Conservation (phyloP, 1,140 invertebrate genomes). For the Orussus abietinus region DNA sequence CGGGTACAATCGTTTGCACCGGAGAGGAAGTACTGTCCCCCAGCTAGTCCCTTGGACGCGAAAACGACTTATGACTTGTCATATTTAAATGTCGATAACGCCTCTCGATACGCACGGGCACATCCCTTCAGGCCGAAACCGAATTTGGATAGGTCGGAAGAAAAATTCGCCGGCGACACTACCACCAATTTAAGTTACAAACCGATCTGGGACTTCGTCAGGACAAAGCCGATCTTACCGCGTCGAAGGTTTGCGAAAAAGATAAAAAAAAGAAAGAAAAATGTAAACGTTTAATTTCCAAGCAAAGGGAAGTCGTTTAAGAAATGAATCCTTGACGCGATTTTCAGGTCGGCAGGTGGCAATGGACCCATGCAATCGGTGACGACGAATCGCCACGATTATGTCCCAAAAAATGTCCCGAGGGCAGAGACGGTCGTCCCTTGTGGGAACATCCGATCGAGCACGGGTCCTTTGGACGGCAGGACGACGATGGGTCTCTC, state of each 20-base stretch:
- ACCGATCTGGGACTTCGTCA: constrained; percentile 30
- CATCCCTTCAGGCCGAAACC: constrained; percentile 40
- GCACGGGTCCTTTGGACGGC: constrained; percentile 38
- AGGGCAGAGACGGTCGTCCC: constrained; percentile 44
- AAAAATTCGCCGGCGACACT: constrained; percentile 36
- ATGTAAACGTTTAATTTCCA: not conserved
- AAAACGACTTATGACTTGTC: constrained; percentile 59
- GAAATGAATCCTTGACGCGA: too few relatives aligned
- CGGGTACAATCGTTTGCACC: constrained; percentile 55
- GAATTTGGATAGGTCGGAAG: constrained; percentile 33
- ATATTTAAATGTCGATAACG: constrained; percentile 47
- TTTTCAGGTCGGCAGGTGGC: too few relatives aligned
- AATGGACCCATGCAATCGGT: constrained; percentile 66
- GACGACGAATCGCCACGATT: constrained; percentile 67
- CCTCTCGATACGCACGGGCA: constrained; percentile 24
- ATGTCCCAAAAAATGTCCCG: constrained; percentile 58
- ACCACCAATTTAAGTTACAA: constrained; percentile 39
- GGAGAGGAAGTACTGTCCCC: constrained; percentile 47
- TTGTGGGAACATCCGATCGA: constrained; percentile 43
- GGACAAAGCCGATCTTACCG: constrained; percentile 35
- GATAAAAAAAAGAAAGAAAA: too few relatives aligned
- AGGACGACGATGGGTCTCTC: constrained; percentile 36
- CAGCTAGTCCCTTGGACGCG: constrained; percentile 51
- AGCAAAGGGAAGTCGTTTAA: too few relatives aligned
- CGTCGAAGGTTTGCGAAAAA: constrained; percentile 33